Evolutionary conservation across 2,797 vertebrate species (phyloP), one percentile per base, ranked within the genome.

Genomic region (Acanthurus leucopareius): DNA sequence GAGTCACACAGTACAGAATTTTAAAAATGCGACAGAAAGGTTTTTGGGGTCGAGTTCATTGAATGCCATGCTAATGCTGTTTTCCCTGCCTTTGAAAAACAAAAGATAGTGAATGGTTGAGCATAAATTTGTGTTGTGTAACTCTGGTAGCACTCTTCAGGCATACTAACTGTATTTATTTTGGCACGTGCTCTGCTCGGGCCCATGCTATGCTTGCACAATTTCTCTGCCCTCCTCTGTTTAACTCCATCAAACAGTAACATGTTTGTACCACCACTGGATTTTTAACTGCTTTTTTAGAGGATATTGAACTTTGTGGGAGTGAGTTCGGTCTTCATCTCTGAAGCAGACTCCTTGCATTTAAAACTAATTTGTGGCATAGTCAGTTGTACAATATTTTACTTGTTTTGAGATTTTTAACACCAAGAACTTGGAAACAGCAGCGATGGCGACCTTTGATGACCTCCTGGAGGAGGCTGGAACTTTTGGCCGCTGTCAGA

Each of bases 391-490:
- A 2, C 22, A 42, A 19, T 16, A n/a, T 48, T 45, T 3, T 7
- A 17, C 25, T 22, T 19, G 2, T 16, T 19, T 44, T 20, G 4
- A n/a, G 47, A n/a, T 1, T 19, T 22, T 5, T 38, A 48, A 16
- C 52, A 4, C 0, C 0, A 17, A 19, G 7, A 44, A 49, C 42
- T 25, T 16, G 16, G 25, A 45, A 20, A 2, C 25, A 6, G 53
- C 0, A 6, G 22, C 2, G 11, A 82, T 87, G 85, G 4, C 58
- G 4, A 80, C 58, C 53, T 86, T 88, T 66, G 86, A 86, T 28
- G 78, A 88, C 48, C 53, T 88, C 42, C 32, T 88, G 48, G 78
- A 83, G 7, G 80, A 86, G 9, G 80, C 44, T 7, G 86, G 86
- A 3, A 1, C 16, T 10, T 86, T 83, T 0, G 80, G 80, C 19